These are phyloP conservation scores for Pogona vitticeps DNA, from an alignment of 2,113 vertebrate genomes.

Conservation along the genomic window DNA sequence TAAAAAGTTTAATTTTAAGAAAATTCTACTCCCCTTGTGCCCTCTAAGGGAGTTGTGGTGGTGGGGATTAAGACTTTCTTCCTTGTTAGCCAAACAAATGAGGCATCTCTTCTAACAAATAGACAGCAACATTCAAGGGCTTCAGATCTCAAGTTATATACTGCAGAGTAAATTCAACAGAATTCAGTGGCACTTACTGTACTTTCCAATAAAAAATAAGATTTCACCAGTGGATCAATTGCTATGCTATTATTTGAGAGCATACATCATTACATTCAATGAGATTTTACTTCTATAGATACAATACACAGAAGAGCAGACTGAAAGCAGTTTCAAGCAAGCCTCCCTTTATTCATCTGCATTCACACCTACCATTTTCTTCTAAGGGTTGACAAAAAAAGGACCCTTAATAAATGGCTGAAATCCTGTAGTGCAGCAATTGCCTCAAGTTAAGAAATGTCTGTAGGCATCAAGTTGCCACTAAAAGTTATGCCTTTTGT, in stretches of 20 bases:
- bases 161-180: background rate
- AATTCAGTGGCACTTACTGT: background rate
- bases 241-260: background rate
- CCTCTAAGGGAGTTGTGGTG: too few species aligned
- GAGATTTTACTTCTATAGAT: background rate
- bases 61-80: too few species aligned
- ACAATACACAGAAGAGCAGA: too few species aligned
- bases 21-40: too few species aligned
- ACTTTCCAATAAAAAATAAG: background rate
- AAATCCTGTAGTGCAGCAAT: too few species aligned
- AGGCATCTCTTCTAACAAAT: too few species aligned
- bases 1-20: background rate
- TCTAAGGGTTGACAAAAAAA: too few species aligned
- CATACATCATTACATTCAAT: background rate
- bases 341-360: background rate
- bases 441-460: too few species aligned
- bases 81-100: background rate
- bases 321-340: background rate
- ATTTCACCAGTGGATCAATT: background rate
- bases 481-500: too few species aligned
- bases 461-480: too few species aligned
- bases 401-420: too few species aligned
- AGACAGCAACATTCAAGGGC: background rate
- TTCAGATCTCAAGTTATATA: background rate
- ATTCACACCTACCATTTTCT: background rate